phyloP scores from a whole-genome alignment of 92 coral and sea anemone genomes.

The Pocillopora meandrina region DNA sequence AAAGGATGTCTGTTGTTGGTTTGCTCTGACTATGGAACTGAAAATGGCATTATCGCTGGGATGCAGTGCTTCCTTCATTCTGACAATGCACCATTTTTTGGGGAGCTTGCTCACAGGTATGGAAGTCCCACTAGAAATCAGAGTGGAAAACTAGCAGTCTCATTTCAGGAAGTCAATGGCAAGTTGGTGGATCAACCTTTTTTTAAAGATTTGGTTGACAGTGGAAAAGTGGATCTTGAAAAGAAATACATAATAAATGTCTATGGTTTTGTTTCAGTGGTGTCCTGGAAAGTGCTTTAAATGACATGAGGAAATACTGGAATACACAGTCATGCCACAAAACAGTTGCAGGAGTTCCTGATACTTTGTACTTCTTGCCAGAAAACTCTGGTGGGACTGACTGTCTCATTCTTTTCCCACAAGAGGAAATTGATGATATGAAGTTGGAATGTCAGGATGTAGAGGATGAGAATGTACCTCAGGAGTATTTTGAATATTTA shows the following conservation, averaged over 20 bases:
- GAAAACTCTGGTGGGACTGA: constrained; percentile 55
- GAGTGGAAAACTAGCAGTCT: constrained; percentile 31
- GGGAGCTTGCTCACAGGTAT: constrained; percentile 41
- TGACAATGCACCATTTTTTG: constrained; percentile 37
- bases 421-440: constrained; percentile 47
- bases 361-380: constrained; percentile 48
- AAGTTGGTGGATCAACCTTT: constrained; percentile 37
- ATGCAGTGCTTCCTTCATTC: constrained; percentile 52
- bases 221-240: constrained; percentile 35
- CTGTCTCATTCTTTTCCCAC: constrained; percentile 54
- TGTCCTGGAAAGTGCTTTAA: constrained; percentile 36
- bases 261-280: constrained; percentile 57
- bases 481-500: constrained; percentile 61
- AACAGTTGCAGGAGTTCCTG: constrained; percentile 57
- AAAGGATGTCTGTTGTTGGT: constrained; percentile 42
- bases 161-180: constrained; percentile 8
- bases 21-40: constrained; percentile 53
- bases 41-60: constrained; percentile 57
- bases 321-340: constrained; percentile 52
- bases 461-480: constrained; percentile 41
- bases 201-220: constrained; percentile 50
- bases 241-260: constrained; percentile 44
- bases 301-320: constrained; percentile 52
- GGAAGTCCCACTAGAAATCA: constrained; percentile 45
- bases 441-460: constrained; percentile 26